Evolutionary conservation across 2,888 invertebrate species (phyloP).

Genomic region (Carabus problematicus): DNA sequence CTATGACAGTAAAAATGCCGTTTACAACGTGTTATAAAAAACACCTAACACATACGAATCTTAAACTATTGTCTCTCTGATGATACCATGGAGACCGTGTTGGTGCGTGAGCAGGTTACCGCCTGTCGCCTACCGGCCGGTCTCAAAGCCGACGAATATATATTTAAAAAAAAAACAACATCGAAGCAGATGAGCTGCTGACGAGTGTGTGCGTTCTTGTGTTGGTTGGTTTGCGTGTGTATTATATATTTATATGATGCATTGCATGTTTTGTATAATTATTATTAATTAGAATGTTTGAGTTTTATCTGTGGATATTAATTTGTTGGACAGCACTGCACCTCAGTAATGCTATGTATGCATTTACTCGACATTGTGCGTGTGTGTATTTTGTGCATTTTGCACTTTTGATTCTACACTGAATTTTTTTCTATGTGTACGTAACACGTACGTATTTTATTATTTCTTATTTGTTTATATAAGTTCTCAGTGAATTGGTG

Average conservation of each 20-base stretch:
- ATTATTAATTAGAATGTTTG: slow-evolving; percentile 54
- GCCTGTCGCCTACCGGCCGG: too few species aligned
- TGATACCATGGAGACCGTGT: too few species aligned
- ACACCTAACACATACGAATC: slow-evolving; percentile 29
- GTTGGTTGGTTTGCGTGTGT: slow-evolving; percentile 53
- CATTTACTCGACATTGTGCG: slow-evolving; percentile 27
- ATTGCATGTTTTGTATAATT: slow-evolving; percentile 51
- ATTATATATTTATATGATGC: slow-evolving; percentile 47
- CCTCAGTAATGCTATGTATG: slow-evolving; percentile 50
- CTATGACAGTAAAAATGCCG: slow-evolving; percentile 24
- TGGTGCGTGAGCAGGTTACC: too few species aligned
- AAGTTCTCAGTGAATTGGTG: too few species aligned
- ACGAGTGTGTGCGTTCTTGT: slow-evolving; percentile 5
- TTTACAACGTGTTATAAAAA: slow-evolving; percentile 31
- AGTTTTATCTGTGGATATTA: slow-evolving; percentile 59
- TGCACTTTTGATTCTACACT: neutral
- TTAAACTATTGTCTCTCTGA: neutral
- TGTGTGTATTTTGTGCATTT: slow-evolving; percentile 18
- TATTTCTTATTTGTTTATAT: too few species aligned
- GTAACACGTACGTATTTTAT: too few species aligned
- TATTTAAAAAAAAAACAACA: too few species aligned
- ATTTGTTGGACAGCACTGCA: slow-evolving; percentile 60
- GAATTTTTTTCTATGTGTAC: too few species aligned
- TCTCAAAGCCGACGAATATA: too few species aligned
- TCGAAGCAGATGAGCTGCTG: too few species aligned